These are phyloP conservation scores for Helogale parvula DNA, from an alignment of 2,113 vertebrate species.

Conservation along the genomic window DNA sequence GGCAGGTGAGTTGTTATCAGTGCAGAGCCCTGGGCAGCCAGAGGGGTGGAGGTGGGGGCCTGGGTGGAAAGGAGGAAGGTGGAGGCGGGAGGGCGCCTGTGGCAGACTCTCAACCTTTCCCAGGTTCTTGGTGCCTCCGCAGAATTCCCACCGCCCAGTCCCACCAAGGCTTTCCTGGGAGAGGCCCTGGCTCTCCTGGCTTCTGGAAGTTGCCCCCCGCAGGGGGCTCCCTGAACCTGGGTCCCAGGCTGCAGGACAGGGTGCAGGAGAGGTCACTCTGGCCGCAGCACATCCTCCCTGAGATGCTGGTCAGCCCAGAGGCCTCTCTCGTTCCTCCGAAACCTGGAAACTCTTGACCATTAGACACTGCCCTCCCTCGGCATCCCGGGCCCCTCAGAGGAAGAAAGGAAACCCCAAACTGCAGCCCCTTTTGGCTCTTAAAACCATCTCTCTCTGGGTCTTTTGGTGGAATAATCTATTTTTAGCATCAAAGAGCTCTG, in stretches of 20 bases:
- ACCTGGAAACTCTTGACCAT: background rate
- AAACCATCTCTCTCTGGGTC: slow-evolving; percentile 20
- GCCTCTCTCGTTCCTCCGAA: background rate
- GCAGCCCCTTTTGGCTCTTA: background rate
- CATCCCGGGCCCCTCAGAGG: background rate
- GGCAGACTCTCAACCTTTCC: background rate
- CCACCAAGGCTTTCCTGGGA: background rate
- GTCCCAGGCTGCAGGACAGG: background rate
- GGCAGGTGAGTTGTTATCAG: no score
- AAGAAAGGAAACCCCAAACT: slow-evolving; percentile 11
- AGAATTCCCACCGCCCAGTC: background rate
- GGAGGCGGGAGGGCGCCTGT: accelerated
- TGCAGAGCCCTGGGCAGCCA: background rate
- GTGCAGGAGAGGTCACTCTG: accelerated
- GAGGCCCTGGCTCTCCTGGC: no score
- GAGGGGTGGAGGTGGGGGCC: background rate
- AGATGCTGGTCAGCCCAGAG: accelerated
- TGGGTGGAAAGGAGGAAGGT: no score
- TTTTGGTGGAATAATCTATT: slow-evolving; percentile 5
- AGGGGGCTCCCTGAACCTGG: background rate
- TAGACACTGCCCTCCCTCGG: background rate
- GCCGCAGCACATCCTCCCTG: accelerated
- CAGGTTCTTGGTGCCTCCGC: background rate
- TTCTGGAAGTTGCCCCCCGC: background rate
- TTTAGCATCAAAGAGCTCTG: slow-evolving; percentile 32